Base-by-base conservation (phyloP, 1,140 invertebrate genomes). In the Luehdorfia chinensis region DNA sequence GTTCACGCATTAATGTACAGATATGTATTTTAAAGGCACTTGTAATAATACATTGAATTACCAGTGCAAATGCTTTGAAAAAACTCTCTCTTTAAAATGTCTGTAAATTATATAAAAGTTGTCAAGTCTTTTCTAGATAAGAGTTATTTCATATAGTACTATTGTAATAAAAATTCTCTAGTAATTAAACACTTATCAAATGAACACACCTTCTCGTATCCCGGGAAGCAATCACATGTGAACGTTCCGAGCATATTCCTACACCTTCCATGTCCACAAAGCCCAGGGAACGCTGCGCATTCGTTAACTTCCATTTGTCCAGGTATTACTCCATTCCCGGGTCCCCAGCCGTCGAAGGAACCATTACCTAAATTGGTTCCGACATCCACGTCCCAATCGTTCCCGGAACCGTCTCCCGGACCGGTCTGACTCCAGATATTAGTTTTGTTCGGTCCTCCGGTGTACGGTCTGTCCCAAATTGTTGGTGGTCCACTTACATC, bases 271-370 rank as follows among this genome's bases (percentile, higher is more conserved):
- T 96, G 95, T 28, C 91, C 89, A 74, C 95, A 97, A 59, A 96
- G 91, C 2, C 92, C 93, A 1, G 93, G 93, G 65, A 96, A 96
- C 19, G 94, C 93, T 0, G 91, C 90, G 62, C 95, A 97, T 75
- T 96, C 95, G 84, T 96, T 95, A 31, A 96, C 93, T 63, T 97
- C 95, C 84, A 93, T 90, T 47, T 91, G 85, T 4, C 92, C 92
- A 0, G 91, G 87, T 47, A 92, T 93, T 2, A 93, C 91, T 2
- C 66, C 65, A 0, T 50, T 34, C 3, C 55, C 55, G 1, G 44
- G 43, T 0, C 55, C 52, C 59, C 62, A 59, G 31, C 33, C 50
- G n/a, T 49, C 62, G 12, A 37, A 25, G 21, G 49, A 48, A 1
- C 58, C 52, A 4, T 61, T 58, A 2, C 54, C 49, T 60, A 62